Base-by-base conservation (phyloP, 2,113 vertebrate species). In the Oryzias melastigma region DNA sequence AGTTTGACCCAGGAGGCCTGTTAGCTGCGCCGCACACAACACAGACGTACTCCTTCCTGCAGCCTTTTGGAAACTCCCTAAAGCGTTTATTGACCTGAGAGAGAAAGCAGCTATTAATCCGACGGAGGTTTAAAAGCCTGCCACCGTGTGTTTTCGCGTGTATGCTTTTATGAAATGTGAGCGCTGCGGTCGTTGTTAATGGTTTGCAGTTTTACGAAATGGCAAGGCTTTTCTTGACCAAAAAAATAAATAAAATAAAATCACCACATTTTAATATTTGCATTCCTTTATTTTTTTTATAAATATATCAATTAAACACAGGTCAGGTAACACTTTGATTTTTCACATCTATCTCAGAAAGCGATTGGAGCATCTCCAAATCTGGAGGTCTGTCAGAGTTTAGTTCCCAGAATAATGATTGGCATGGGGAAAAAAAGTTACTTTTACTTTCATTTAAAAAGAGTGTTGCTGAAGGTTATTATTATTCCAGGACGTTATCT, bases 1-100 rank as follows among this genome's bases (percentile, higher is more conserved):
- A 87, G 81, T 77, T 83, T 83, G 75, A 88, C 86, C 86, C 86
- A 82, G 75, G 81, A 85, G 81, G 72, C 81, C 83, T 70, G 84
- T 82, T 88, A 85, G 73, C 75, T 59, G 46, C 69, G 29, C 65
- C 69, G 27, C 55, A 62, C 65, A 68, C 59, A 60, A 19, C 58
- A 53, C 67, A 78, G 25, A 61, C 20, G 27, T 29, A 61, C 60
- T 53, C 55, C 51, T 68, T 80, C 65, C 65, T 57, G 56, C 67
- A 74, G 69, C 78, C 64, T 82, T 77, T 50, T 83, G 78, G 80
- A 81, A 87, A 70, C 80, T 81, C 84, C 83, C 73, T 20, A 49
- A 86, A 88, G 83, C 74, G 65, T 77, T 85, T 88, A 89, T 89
- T 82, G 86, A 88, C 83, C 75, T 61, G 59, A 42, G 62, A 76